Conservation (phyloP, 2,797 vertebrate species). For the Ctenochaetus hawaiiensis region DNA sequence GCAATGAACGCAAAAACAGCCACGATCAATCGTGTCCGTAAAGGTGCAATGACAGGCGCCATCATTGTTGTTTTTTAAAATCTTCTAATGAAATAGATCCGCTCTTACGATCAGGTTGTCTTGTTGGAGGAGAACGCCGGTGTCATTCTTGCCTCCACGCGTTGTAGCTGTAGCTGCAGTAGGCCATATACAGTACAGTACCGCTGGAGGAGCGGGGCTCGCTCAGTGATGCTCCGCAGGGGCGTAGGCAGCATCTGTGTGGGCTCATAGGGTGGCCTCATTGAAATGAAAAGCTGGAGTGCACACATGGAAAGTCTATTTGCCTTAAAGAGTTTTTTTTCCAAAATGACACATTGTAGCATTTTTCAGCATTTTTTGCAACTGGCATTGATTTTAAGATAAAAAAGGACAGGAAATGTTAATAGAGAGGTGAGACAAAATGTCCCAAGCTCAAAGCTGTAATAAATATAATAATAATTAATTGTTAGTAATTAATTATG, state of each 20-base stretch:
- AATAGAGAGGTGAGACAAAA: neutral
- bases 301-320: neutral
- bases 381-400: neutral
- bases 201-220: slow-evolving; percentile 59
- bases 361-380: neutral
- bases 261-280: slow-evolving; percentile 15
- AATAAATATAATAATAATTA: too few species aligned
- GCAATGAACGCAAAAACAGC: slow-evolving; percentile 66
- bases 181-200: slow-evolving; percentile 64
- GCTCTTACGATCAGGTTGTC: slow-evolving; percentile 56
- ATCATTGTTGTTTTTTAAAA: slow-evolving; percentile 34
- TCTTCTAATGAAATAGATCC: slow-evolving; percentile 19
- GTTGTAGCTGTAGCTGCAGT: slow-evolving; percentile 69
- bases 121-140: slow-evolving; percentile 52
- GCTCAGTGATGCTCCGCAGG: slow-evolving; percentile 55
- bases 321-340: too few species aligned
- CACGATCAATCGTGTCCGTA: slow-evolving; percentile 55
- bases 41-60: slow-evolving; percentile 51
- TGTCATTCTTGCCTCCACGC: slow-evolving; percentile 73
- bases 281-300: neutral
- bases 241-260: slow-evolving; percentile 58
- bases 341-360: neutral
- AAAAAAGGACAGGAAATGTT: neutral
- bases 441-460: neutral
- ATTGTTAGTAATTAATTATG: neutral